phyloP scores from a whole-genome alignment of 1,140 invertebrate species.

The Drosophila kanapiae region DNA sequence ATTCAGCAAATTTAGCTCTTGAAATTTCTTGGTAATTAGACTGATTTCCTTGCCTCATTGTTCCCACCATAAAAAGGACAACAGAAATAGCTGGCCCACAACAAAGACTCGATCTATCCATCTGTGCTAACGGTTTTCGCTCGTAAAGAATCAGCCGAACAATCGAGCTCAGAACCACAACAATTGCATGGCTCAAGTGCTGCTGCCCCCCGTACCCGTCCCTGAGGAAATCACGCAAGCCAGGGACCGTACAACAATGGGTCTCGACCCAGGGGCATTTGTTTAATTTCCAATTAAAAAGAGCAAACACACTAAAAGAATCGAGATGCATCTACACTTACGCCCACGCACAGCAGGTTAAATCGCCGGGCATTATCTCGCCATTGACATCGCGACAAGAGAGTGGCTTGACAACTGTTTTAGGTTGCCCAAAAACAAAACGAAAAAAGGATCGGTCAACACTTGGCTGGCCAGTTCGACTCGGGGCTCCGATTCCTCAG shows the following conservation, averaged over 20 bases:
- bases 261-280: constrained; percentile 58
- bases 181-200: constrained; percentile 73
- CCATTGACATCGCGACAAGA: constrained; percentile 76
- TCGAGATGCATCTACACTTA: constrained; percentile 53
- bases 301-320: constrained; percentile 69
- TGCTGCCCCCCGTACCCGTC: neutral
- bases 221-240: constrained; percentile 73
- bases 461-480: constrained; percentile 73
- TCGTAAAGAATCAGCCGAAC: constrained; percentile 68
- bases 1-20: constrained; percentile 45
- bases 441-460: constrained; percentile 58
- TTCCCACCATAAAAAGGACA: constrained; percentile 62
- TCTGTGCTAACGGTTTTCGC: constrained; percentile 64
- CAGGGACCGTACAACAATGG: constrained; percentile 57
- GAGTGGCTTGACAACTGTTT: constrained; percentile 77
- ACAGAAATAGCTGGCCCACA: constrained; percentile 28
- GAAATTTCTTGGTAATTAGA: constrained; percentile 70
- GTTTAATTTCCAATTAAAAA: constrained; percentile 84
- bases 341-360: constrained; percentile 77
- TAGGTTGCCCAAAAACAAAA: constrained; percentile 33
- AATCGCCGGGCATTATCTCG: constrained; percentile 76
- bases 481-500: constrained; percentile 29
- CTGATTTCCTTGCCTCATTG: constrained; percentile 49
- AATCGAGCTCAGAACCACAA: constrained; percentile 64
- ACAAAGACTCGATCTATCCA: constrained; percentile 42